Percentiles rank a stretch among this genome's conserved stretches.
phyloP scores from a whole-genome alignment of 1,140 invertebrate species.

The Drosophila hydei region DNA sequence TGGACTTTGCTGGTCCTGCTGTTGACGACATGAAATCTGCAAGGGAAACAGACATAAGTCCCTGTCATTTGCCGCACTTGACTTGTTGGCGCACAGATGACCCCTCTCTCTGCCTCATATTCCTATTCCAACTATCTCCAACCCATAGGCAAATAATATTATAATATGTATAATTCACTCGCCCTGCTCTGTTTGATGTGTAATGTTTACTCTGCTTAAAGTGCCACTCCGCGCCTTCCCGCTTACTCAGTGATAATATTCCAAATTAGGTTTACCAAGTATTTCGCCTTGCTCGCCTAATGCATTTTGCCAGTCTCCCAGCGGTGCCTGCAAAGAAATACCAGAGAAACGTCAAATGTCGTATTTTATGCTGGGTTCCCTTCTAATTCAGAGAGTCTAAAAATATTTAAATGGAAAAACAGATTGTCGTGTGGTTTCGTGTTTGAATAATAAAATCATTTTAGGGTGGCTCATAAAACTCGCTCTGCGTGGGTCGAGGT shows the following conservation, averaged over 20 bases:
- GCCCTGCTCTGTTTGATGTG: slow-evolving; percentile 17
- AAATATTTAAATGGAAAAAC: slow-evolving; percentile 21
- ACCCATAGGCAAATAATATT: slow-evolving; percentile 23
- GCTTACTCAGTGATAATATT: slow-evolving; percentile 10
- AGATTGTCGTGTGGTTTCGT: slow-evolving; percentile 28
- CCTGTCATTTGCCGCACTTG: slow-evolving; percentile 27
- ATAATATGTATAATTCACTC: slow-evolving; percentile 28
- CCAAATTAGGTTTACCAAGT: slow-evolving; percentile 39
- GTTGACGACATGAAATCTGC: slow-evolving; percentile 22
- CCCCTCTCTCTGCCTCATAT: neutral
- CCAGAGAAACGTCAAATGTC: slow-evolving; percentile 22
- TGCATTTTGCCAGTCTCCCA: slow-evolving; percentile 22
- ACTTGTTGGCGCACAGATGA: slow-evolving; percentile 10
- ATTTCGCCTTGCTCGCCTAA: slow-evolving; percentile 25
- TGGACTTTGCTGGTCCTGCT: slow-evolving; percentile 11
- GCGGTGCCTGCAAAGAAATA: slow-evolving; percentile 38
- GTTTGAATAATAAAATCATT: slow-evolving; percentile 27
- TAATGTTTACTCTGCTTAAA: slow-evolving; percentile 19
- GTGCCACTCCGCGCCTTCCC: neutral
- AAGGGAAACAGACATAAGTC: slow-evolving; percentile 20
- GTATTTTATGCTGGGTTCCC: neutral
- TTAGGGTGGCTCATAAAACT: slow-evolving; percentile 13
- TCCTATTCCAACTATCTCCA: neutral
- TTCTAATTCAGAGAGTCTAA: neutral
- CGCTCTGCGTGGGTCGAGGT: neutral